Evolutionary conservation across 64 coral and sea anemone species (phyloP), one percentile per base, ranked within the genome.

Genomic region (Astreopora myriophthalma): DNA sequence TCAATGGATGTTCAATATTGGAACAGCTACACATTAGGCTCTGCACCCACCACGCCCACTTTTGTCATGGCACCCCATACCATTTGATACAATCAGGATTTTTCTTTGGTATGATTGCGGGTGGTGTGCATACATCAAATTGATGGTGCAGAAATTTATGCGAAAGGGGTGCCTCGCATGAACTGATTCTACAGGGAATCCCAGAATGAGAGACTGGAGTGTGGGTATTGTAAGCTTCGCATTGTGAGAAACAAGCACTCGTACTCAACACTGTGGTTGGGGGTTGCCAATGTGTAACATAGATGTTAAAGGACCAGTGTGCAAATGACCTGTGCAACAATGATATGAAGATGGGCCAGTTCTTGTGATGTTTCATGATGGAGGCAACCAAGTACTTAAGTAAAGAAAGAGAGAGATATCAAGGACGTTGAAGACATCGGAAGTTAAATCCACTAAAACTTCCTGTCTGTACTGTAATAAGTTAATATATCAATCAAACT

Each of bases 1-100:
- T 67, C 80, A 11, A 73, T 86, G 20, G 90, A 92, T 36, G 33
- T 92, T 33, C 90, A 92, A 36, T 92, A 92, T 71, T 86, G 90
- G 85, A 74, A 74, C 39, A 71, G 74, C 69, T 85, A 76, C 80
- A 92, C 79, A 22, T 32, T 87, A 87, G 25, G 19, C 67, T 58
- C 85, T 0, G 39, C 66, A 30, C 85, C 85, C 36, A 87, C 85
- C 48, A 71, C 65, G 40, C 85, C 85, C 70, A 71, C 85, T 19
- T 71, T 32, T 71, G 85, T 83, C 3, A 62, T 87, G 85, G 8
- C 65, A 39, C 38, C 65, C 40, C 70, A 71, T 48, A 67, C 13
- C 30, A 44, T 87, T 29, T 71, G 39, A 70, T 55, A 55, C 10
- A 19, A 55, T 71, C 48, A 34, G 42, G 49, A 23, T 73, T 87